Base-by-base conservation (phyloP, 2,888 invertebrate genomes). In the Perizoma flavofasciatum region DNA sequence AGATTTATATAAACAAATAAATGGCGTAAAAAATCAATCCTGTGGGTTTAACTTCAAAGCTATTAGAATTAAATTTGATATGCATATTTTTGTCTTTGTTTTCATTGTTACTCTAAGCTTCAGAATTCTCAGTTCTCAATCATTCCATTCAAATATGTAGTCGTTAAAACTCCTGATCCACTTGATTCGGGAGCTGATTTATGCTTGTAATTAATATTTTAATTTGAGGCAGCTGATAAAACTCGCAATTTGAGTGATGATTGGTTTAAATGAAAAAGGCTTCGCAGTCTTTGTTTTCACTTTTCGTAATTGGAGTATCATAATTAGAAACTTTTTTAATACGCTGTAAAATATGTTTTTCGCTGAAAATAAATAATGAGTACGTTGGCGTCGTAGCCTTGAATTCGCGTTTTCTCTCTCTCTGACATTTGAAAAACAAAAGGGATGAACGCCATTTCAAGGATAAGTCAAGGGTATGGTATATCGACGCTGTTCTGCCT, bases 181-280 rank as follows among this genome's bases (percentile, higher is more conserved):
- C 65, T 68, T 62, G 58, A 63, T 68, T 63, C 59, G 53, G 55
- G 54, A 54, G 57, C 59, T 63, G 66, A 68, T 68, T 68, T 63
- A 66, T 65, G 62, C 10, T 34, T n/a, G 48, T 58, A 58, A 62
- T 62, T 62, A 61, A 61, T 61, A 62, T 58, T 58, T 58, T 58
- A 58, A 54, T 58, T 61, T 62, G 35, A 54, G 43, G 39, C 52
- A 51, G 40, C 51, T 57, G 34, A 51, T 49, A 34, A 44, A 49
- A 34, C 53, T 53, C 33, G 8, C 49, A 10, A 33, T 40, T 59
- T 59, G 39, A 48, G 34, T 45, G 40, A 55, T 61, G 53, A 56
- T 61, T 61, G 56, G 40, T 40, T 44, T 11, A 49, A 49, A 51
- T 49, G 39, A 55, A 59, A 53, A 53, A 49, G 61, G 52, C 49